These are phyloP conservation scores for Hormiphora californensis DNA, from an alignment of 37 sponge, comb jelly and placozoan species.

Conservation along the genomic window DNA sequence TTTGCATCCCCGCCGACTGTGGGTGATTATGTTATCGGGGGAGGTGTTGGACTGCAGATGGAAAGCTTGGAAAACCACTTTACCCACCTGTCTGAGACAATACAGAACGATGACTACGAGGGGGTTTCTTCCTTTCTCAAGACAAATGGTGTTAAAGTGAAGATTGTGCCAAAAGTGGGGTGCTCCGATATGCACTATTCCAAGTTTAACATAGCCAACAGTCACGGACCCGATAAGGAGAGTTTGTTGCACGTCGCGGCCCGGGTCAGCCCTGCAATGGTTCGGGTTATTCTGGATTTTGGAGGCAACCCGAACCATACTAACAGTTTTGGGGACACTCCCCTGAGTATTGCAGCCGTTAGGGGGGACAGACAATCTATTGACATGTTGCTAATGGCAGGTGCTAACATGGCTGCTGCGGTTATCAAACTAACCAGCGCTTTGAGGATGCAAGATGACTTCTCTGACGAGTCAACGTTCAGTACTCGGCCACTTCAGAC, in stretches of 20 bases:
- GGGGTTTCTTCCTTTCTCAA: not conserved
- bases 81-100: not conserved
- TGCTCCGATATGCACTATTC: slow-evolving; percentile 38
- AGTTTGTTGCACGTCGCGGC: too few relatives aligned
- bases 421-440: slow-evolving; percentile 26
- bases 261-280: too few relatives aligned
- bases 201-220: slow-evolving; percentile 19
- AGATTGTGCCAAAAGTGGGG: slow-evolving; percentile 33
- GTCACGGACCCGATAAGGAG: too few relatives aligned
- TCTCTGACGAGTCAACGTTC: not conserved
- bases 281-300: too few relatives aligned
- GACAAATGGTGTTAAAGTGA: not conserved
- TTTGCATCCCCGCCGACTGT: too few relatives aligned
- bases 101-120: not conserved
- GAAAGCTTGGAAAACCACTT: not conserved
- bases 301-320: too few relatives aligned
- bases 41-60: too few relatives aligned
- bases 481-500: not conserved
- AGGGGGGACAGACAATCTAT: slow-evolving; percentile 29
- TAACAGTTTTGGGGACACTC: too few relatives aligned
- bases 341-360: slow-evolving; percentile 41
- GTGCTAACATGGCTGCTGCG: slow-evolving; percentile 19
- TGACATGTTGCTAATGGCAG: not conserved
- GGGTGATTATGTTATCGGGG: too few relatives aligned
- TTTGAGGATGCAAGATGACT: not conserved